Evolutionary conservation across 2,113 vertebrate genomes (phyloP), one percentile per base, ranked within the genome.

Genomic region (Etia nguti): DNA sequence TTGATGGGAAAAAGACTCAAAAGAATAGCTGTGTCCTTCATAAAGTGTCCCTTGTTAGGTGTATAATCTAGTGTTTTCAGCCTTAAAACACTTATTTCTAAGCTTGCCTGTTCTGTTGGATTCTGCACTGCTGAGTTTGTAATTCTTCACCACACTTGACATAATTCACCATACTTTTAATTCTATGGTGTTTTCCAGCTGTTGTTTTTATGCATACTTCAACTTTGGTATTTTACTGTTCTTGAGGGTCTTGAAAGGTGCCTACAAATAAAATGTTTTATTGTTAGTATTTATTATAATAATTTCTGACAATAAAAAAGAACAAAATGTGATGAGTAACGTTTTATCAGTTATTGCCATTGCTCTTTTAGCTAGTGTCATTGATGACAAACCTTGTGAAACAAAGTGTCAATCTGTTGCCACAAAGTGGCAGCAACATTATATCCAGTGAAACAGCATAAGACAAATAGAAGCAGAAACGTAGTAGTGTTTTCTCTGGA

Each of bases 381-480:
- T 36, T 22, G 11, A 68, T 68, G 11, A 41, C 11, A 68, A 38
- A 1, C 38, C 38, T 41, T 36, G 34, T 36, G 4, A 65, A 65
- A 8, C 1, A 3, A 65, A 22, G 10, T 65, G 34, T 41, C 1
- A 68, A 22, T 41, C 62, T 68, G 10, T 68, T 68, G 62, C 34
- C 62, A 68, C 34, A 22, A 68, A 38, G 34, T 68, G 62, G 60
- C 31, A n/a, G 2, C 34, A 68, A 38, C 18, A 38, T 65, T 65
- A 65, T 65, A 38, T 65, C 18, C 18, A 38, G 60, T n/a, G 10
- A 65, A 10, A 68, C 62, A 41, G 62, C 62, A 68, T n/a, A 65
- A 2, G 60, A 22, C 60, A 65, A 65, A 38, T 65, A 65, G 5
- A 10, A 65, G 34, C 11, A 68, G 6, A 68, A 41, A 68, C 10